Percentiles rank a stretch among this genome's conserved stretches.
Conservation (phyloP, 2,113 vertebrate species). For the Blennius ocellaris region DNA sequence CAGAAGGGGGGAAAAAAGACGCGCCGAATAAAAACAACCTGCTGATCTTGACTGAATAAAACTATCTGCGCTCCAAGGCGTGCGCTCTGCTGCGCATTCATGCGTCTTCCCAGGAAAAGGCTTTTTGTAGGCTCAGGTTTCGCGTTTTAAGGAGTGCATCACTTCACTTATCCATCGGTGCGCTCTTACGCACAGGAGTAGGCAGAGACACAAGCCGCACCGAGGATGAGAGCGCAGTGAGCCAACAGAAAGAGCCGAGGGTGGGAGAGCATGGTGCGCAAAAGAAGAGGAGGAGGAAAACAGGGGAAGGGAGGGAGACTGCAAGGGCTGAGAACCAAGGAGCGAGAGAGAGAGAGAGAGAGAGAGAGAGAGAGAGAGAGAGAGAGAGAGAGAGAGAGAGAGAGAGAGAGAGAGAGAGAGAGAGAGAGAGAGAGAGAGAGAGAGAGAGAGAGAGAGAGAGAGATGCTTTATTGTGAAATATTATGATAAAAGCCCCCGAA, state of each 20-base stretch:
- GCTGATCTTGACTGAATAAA: constrained; percentile 15
- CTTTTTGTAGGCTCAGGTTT: constrained; percentile 38
- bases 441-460: constrained; percentile 26
- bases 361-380: constrained; percentile 22
- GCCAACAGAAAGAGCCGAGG: constrained; percentile 73
- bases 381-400: constrained; percentile 25
- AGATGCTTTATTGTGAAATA: constrained; percentile 32
- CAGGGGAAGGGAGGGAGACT: constrained; percentile 45
- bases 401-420: constrained; percentile 24
- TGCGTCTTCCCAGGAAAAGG: constrained; percentile 34
- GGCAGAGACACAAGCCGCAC: constrained; percentile 68
- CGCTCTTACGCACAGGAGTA: constrained; percentile 77
- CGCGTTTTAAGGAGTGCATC: constrained; percentile 50
- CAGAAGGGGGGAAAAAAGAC: background rate
- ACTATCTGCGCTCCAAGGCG: constrained; percentile 10
- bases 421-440: constrained; percentile 3
- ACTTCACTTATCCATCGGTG: constrained; percentile 67
- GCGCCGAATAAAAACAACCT: background rate
- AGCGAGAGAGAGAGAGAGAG: constrained; percentile 22
- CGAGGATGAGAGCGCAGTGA: constrained; percentile 76
- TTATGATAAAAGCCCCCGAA: constrained; percentile 39
- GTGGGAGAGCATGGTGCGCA: constrained; percentile 74
- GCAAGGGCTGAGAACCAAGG: constrained; percentile 39
- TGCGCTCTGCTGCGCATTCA: constrained; percentile 30
- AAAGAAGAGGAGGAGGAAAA: constrained; percentile 63